Percentiles rank a stretch among this genome's conserved stretches.
These are phyloP conservation scores for Ameiurus melas DNA, from an alignment of 2,113 vertebrate species.

Conservation along the genomic window DNA sequence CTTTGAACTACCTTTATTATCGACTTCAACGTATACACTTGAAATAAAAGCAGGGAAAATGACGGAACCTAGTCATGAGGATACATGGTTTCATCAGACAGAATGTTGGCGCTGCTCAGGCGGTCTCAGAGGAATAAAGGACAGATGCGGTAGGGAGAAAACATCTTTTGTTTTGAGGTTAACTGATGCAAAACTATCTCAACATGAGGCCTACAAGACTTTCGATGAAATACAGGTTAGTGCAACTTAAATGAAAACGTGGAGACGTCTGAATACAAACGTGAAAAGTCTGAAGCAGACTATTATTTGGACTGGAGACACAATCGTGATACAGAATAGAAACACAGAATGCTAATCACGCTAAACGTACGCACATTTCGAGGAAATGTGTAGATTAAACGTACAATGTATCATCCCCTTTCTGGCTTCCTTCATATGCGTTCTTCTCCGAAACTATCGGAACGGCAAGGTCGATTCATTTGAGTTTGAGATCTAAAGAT, in stretches of 20 bases:
- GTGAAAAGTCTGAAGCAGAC: not conserved
- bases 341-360: not conserved
- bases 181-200: constrained; percentile 5
- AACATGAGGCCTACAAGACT: not conserved
- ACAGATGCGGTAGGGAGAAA: not conserved
- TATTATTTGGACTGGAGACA: not conserved
- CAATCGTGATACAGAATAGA: not conserved
- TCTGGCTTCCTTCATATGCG: not conserved
- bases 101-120: constrained; percentile 5
- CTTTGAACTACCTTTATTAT: constrained; percentile 29
- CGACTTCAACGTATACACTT: constrained; percentile 23
- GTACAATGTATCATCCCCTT: not conserved
- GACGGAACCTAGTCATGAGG: constrained; percentile 23
- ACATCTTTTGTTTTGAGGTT: constrained; percentile 25
- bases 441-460: too few relatives aligned
- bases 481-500: too few relatives aligned
- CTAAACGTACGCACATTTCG: not conserved
- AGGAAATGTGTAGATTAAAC: not conserved
- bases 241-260: not conserved
- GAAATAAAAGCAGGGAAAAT: constrained; percentile 14
- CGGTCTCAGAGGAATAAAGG: constrained; percentile 27
- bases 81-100: constrained; percentile 21
- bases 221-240: not conserved
- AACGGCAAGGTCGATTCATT: too few relatives aligned
- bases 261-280: constrained; percentile 7